These are phyloP conservation scores for Cheilosia variabilis DNA, from an alignment of 2,888 invertebrate genomes.

Conservation along the genomic window DNA sequence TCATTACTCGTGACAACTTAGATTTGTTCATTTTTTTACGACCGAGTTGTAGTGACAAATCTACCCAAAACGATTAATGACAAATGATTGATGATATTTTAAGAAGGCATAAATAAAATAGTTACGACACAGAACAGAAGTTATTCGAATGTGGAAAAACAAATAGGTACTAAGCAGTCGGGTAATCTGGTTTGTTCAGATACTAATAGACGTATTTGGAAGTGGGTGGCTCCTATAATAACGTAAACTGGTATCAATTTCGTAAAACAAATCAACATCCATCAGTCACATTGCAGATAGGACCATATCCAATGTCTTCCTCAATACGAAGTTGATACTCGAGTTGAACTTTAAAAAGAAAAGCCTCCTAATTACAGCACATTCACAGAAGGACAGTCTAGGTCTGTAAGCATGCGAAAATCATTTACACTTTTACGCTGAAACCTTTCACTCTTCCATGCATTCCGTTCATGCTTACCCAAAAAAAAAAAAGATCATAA, in stretches of 20 bases:
- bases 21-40: not conserved
- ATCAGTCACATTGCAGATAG: not conserved
- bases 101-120: conserved; percentile 5
- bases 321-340: conserved; percentile 40
- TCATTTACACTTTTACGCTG: conserved; percentile 25
- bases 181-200: not conserved
- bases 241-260: conserved; percentile 33
- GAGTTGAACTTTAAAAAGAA: not conserved
- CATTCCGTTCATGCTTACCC: conserved; percentile 52
- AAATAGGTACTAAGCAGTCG: conserved; percentile 30
- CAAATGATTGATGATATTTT: conserved; percentile 25
- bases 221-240: conserved; percentile 1
- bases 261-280: not conserved
- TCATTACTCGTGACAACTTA: conserved; percentile 46
- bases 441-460: conserved; percentile 44
- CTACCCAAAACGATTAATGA: conserved; percentile 35
- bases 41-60: conserved; percentile 53
- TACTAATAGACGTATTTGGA: conserved; percentile 1
- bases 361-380: conserved; percentile 57
- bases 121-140: conserved; percentile 47
- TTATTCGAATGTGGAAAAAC: conserved; percentile 1
- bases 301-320: not conserved
- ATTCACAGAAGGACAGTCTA: conserved; percentile 27
- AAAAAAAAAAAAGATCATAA: conserved; percentile 29
- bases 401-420: conserved; percentile 51